Conservation (phyloP, 2,113 vertebrate genomes). For the Brachypodius melanocephalos region DNA sequence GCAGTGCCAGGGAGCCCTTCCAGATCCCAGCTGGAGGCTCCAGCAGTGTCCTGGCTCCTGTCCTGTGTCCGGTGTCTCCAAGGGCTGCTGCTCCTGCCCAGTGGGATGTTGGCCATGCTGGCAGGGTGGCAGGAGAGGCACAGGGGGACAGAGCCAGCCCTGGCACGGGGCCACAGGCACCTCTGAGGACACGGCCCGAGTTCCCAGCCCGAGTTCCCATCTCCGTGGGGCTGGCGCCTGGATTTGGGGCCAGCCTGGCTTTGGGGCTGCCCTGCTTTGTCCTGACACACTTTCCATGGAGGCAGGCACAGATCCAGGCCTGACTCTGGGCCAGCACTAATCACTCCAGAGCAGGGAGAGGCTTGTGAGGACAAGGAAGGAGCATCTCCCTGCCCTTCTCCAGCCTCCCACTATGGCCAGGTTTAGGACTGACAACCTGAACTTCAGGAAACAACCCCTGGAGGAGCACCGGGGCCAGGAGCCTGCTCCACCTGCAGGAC, state of each 20-base stretch:
- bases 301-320: neutral
- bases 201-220: neutral
- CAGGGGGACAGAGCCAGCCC: neutral
- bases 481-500: neutral
- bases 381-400: neutral
- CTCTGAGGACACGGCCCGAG: neutral
- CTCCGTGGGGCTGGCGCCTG: fast-evolving
- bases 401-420: fast-evolving
- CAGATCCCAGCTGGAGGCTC: neutral
- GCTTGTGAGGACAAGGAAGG: neutral
- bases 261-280: neutral
- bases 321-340: neutral
- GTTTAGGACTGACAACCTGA: fast-evolving
- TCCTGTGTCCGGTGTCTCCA: neutral
- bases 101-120: neutral
- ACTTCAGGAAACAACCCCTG: neutral
- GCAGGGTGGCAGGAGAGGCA: neutral
- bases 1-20: neutral
- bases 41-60: neutral
- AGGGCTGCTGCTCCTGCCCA: neutral
- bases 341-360: neutral
- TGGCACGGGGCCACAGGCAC: neutral
- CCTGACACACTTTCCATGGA: neutral
- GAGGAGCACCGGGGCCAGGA: neutral
- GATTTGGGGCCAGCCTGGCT: neutral